Evolutionary conservation across 2,113 vertebrate species (phyloP), one percentile per base, ranked within the genome.

Genomic region (Melanerpes aurifrons): DNA sequence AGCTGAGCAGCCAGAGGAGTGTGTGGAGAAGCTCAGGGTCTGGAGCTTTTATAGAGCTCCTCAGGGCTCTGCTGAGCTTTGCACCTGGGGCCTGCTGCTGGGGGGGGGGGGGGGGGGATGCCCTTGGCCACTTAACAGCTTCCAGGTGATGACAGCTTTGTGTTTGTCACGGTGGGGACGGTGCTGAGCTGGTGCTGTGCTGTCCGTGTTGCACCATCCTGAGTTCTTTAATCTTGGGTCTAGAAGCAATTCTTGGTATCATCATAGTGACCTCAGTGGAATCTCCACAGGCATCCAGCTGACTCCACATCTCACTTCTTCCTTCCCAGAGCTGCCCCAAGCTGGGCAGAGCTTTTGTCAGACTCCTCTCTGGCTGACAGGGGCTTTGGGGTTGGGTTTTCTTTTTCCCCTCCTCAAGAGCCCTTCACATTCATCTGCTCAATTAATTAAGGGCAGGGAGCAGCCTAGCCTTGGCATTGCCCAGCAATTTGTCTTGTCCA

Each of bases 201-300:
- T 50, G 58, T 43, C 8, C 9, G 1, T 15, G 59, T 93, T 93
- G 64, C 91, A 79, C 72, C 86, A 90, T 13, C 75, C 3, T 5
- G 21, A 76, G 83, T 93, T 86, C 92, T 96, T 96, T 92, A 77
- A 96, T 95, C 89, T 91, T 22, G 54, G 53, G 32, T 58, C 2
- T 7, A 19, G 29, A 14, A 14, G 61, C 69, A 69, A 24, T 63
- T 88, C 15, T 61, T 80, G 73, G 24, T 74, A 48, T 81, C 77
- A 83, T 93, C 62, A 57, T 4, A 35, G 89, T 93, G 89, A 90
- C 61, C 83, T 92, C 89, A 92, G 68, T 69, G 68, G 37, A 82
- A 93, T 86, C 86, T 61, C 45, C 56, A 31, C 1, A 7, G 25
- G 59, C 17, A 6, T 89, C 76, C 25, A 89, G 92, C 92, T 95